phyloP scores from a whole-genome alignment of 2,113 vertebrate genomes.

The Todiramphus chloris region DNA sequence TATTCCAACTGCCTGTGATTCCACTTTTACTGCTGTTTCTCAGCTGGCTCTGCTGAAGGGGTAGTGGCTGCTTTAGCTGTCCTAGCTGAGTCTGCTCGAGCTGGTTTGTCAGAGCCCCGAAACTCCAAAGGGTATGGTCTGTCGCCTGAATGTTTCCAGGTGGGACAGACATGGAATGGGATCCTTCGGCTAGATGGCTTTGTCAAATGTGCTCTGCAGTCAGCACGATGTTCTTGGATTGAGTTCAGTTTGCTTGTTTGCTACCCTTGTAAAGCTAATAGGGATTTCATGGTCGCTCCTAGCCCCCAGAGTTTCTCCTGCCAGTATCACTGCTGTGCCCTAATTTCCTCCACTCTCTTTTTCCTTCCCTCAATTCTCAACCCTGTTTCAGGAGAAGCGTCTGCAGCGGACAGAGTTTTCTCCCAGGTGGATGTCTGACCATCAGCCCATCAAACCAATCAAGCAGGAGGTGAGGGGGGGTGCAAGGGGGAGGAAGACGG shows the following conservation, averaged over 20 bases:
- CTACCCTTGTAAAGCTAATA: slow-evolving; percentile 33
- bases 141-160: not conserved
- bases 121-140: not conserved
- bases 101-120: not conserved
- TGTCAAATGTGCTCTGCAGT: not conserved
- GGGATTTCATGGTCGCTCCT: slow-evolving; percentile 48
- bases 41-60: not conserved
- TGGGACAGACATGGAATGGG: not conserved
- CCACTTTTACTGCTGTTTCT: slow-evolving; percentile 14
- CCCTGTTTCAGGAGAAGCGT: slow-evolving; percentile 83
- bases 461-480: slow-evolving; percentile 79
- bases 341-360: slow-evolving; percentile 69
- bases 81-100: not conserved
- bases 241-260: slow-evolving; percentile 43
- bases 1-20: slow-evolving; percentile 21
- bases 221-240: not conserved
- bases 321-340: slow-evolving; percentile 28
- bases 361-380: slow-evolving; percentile 57
- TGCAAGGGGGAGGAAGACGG: slow-evolving; percentile 25
- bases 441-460: slow-evolving; percentile 75
- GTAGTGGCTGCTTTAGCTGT: not conserved
- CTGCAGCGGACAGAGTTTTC: slow-evolving; percentile 83
- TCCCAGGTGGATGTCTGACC: slow-evolving; percentile 78
- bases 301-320: slow-evolving; percentile 38
- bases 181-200: not conserved